Base-by-base conservation (phyloP, 2,113 vertebrate species). In the Salvelinus alpinus region DNA sequence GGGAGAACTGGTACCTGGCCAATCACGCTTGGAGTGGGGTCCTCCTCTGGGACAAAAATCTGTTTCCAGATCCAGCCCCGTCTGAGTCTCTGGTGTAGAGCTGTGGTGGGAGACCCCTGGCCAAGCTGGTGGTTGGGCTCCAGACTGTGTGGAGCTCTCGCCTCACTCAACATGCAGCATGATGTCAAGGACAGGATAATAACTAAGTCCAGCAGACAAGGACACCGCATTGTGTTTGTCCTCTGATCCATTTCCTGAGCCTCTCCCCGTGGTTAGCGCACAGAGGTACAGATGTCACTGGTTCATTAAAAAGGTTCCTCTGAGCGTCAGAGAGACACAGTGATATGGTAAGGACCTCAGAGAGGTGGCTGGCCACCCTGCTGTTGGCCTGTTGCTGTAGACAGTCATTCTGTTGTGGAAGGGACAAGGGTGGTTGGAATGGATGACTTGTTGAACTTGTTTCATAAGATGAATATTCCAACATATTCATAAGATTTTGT, bases 31-130 rank as follows among this genome's bases (percentile, higher is more conserved):
- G 85, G 90, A 62, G 78, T 77, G 0, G 73, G 83, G 60, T 91
- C 86, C 80, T 98, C 96, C 85, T 99, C 96, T 0, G 88, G 93
- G 65, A 90, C 95, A 89, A 94, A 93, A 82, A 97, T 82, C 64
- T 94, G 94, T 20, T 95, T 95, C 95, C 95, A 95, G 72, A 95
- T 84, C 95, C 96, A 97, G 74, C 85, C 86, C 69, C 95, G 94
- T 89, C 91, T 97, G 74, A 92, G 84, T 91, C 95, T 95, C 18
- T 1, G 77, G 70, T 81, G 85, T 75, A 85, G 24, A 80, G 69
- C 22, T 38, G 64, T 1, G 65, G 77, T 20, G 31, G 16, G 13
- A 18, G 64, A 59, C 75, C 72, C 71, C 0, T 84, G 74, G 64
- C 24, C 84, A n/a, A 70, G 78, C 51, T 54, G 73, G 31, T 82